These are phyloP conservation scores for Andrena chrysosceles DNA, from an alignment of 2,888 invertebrate species.

Conservation along the genomic window DNA sequence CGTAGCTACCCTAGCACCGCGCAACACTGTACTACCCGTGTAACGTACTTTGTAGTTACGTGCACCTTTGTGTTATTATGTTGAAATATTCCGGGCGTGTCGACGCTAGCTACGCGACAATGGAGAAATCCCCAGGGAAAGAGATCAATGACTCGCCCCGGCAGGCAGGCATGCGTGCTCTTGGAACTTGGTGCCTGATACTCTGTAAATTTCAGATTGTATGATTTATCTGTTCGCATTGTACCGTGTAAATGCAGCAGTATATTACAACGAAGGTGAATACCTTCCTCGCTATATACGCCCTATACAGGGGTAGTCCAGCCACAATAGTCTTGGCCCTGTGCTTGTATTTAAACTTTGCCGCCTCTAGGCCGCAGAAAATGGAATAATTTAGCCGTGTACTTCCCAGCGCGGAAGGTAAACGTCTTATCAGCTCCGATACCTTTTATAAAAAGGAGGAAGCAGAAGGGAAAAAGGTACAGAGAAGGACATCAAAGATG, in stretches of 20 bases:
- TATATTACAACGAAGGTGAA: not conserved
- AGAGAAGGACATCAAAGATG: constrained; percentile 20
- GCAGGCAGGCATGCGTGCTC: constrained; percentile 4
- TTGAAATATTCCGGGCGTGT: constrained; percentile 38
- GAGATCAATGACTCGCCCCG: constrained; percentile 44
- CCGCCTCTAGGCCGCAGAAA: not conserved
- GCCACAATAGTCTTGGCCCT: too few species aligned
- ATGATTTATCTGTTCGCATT: not conserved
- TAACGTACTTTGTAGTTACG: constrained; percentile 16
- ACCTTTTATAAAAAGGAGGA: not conserved
- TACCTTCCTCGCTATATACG: not conserved
- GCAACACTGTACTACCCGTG: constrained; percentile 21
- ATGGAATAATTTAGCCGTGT: constrained; percentile 5
- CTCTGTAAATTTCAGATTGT: constrained; percentile 17
- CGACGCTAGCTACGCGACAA: constrained; percentile 17
- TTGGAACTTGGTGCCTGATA: constrained; percentile 11
- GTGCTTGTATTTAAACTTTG: not conserved
- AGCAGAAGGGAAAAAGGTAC: not conserved
- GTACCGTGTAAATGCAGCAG: not conserved
- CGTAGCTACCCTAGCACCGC: constrained; percentile 9
- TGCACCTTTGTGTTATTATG: constrained; percentile 43
- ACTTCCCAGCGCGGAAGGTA: not conserved
- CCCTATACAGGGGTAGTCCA: too few species aligned
- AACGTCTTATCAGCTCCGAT: constrained; percentile 23
- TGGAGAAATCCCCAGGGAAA: constrained; percentile 30